Conservation (phyloP, 2,113 vertebrate species). For the Eurypyga helias region DNA sequence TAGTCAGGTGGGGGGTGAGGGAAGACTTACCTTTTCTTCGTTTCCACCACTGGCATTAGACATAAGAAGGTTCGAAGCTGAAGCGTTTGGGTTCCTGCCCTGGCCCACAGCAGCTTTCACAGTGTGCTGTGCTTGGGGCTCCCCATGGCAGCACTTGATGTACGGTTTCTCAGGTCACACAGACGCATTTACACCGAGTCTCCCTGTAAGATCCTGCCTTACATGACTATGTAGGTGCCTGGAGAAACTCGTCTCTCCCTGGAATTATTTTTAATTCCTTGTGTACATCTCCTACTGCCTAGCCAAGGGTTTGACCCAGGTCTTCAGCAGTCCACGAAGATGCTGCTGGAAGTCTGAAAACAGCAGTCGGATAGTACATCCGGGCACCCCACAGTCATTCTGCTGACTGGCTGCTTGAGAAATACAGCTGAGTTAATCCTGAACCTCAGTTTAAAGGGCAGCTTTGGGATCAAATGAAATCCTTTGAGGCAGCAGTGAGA, state of each 20-base stretch:
- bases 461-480: not conserved
- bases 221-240: not conserved
- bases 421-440: not conserved
- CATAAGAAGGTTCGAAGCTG: not conserved
- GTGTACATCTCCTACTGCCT: not conserved
- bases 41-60: not conserved
- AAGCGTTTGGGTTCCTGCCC: not conserved
- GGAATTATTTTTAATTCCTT: not conserved
- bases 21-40: not conserved
- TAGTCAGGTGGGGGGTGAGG: not conserved
- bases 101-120: fast-evolving
- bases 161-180: not conserved
- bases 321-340: not conserved
- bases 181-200: not conserved
- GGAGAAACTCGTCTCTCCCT: not conserved
- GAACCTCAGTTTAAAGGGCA: not conserved
- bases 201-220: not conserved
- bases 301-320: not conserved
- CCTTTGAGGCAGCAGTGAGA: not conserved
- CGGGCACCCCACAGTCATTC: not conserved
- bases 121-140: not conserved
- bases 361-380: not conserved
- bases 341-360: not conserved
- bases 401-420: not conserved
- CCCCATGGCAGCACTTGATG: fast-evolving